Evolutionary conservation across 2,113 vertebrate species (phyloP), one percentile per base, ranked within the genome.

Genomic region (Pelecanoides urinatrix): DNA sequence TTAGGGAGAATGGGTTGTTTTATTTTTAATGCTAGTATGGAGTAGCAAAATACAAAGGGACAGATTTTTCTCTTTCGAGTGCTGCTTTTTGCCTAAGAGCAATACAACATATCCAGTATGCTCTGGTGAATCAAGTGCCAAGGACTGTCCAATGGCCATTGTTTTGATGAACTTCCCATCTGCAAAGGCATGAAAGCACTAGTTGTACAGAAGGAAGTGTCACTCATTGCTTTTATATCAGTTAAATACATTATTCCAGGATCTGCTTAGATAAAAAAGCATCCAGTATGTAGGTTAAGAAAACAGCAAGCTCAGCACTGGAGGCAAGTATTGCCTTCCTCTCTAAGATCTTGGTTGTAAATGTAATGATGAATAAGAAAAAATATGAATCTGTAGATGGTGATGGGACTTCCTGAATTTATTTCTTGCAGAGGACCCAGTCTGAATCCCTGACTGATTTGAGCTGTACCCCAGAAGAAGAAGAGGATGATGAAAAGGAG

Each of bases 361-460:
- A 78, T 63, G 17, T 30, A 83, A 34, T 30, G n/a, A 42, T 68
- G 65, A 84, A 23, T 50, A 56, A 56, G n/a, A 7, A 32, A 12
- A 79, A 38, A 76, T 52, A 15, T 47, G 13, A 50, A 86, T 40
- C 52, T 63, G 59, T n/a, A 79, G 10, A 16, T 66, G 42, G 19
- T 97, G 49, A 95, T 4, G 1, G 49, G 5, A 13, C n/a, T 96
- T 81, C 90, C 74, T 75, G 44, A 70, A 72, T 90, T 77, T 70
- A 6, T 97, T 78, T 91, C 83, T 96, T 88, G 14, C 67, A 98
- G 98, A 92, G 95, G 42, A 97, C 97, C 14, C 97, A 96, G 73
- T 98, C 98, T 44, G 97, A 98, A 55, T 98, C 97, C 47, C 91
- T 98, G 47, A 98, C 98, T 63, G 98, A 98, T 86, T 92, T 98